A percentile compares a stretch with the other conserved stretches of the same genome.
Conservation (phyloP, 2,888 invertebrate genomes). For the Acrobasis consociella region DNA sequence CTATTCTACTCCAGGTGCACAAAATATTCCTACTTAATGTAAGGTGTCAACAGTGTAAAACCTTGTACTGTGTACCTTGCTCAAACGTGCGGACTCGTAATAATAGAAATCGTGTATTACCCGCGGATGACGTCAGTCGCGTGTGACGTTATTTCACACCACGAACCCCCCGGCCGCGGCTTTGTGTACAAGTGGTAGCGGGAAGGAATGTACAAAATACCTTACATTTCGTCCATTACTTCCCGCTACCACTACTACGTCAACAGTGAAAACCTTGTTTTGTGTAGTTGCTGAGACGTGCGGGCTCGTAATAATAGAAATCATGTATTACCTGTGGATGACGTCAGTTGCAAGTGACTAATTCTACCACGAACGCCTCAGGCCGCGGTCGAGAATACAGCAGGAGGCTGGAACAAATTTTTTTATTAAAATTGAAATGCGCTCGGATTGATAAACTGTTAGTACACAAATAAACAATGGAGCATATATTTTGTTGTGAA, state of each 20-base stretch:
- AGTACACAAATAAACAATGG: no score
- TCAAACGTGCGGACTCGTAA: slow-evolving; percentile 36
- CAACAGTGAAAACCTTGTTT: slow-evolving; percentile 10
- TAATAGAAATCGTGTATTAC: slow-evolving; percentile 45
- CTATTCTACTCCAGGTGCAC: no score
- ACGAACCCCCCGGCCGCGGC: slow-evolving; percentile 16
- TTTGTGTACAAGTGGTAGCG: slow-evolving; percentile 5
- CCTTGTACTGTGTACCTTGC: slow-evolving; percentile 26
- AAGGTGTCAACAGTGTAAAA: not conserved
- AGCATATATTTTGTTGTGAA: no score
- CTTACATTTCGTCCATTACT: no score
- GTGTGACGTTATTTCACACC: slow-evolving; percentile 40
- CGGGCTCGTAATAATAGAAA: slow-evolving; percentile 43
- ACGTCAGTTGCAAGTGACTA: slow-evolving; percentile 43
- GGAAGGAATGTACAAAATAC: not conserved
- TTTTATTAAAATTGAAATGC: no score
- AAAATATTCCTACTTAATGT: not conserved
- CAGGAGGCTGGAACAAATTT: not conserved
- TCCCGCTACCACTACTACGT: no score
- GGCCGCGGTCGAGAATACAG: not conserved
- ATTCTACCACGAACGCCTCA: no score
- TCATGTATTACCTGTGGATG: slow-evolving; percentile 42
- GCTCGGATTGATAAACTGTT: no score
- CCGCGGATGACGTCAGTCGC: slow-evolving; percentile 51
- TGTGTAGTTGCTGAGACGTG: slow-evolving; percentile 30